A percentile compares a stretch with the other conserved stretches of the same genome.
Evolutionary conservation across 2,888 invertebrate species (phyloP).

Genomic region (Lamproptera curius): DNA sequence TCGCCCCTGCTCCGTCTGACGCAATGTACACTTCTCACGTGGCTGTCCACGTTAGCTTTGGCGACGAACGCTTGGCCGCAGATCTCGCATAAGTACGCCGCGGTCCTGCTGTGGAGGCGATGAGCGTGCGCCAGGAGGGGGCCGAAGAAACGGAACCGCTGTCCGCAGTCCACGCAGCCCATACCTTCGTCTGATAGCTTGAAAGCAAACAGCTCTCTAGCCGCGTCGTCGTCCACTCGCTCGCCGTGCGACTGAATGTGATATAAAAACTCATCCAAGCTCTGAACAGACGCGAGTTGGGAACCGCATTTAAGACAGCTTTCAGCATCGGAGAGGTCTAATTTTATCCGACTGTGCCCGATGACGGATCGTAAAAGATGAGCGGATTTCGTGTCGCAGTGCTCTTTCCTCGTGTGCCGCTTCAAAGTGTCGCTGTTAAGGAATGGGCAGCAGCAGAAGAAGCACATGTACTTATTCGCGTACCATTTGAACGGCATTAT

Average conservation of each 20-base stretch:
- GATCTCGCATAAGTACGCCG: slow-evolving; percentile 42
- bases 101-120: slow-evolving; percentile 36
- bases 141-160: slow-evolving; percentile 45
- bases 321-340: slow-evolving; percentile 43
- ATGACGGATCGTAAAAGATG: slow-evolving; percentile 29
- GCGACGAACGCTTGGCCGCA: slow-evolving; percentile 57
- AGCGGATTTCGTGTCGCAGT: slow-evolving; percentile 34
- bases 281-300: slow-evolving; percentile 21
- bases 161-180: slow-evolving; percentile 43
- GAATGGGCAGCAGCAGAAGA: slow-evolving; percentile 36
- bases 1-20: slow-evolving; percentile 29
- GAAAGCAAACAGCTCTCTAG: slow-evolving; percentile 34
- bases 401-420: slow-evolving; percentile 36
- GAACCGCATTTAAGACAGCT: slow-evolving; percentile 43
- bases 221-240: slow-evolving; percentile 26
- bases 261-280: slow-evolving; percentile 36
- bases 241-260: slow-evolving; percentile 37
- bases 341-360: slow-evolving; percentile 35
- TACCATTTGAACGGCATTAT: slow-evolving; percentile 41
- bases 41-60: slow-evolving; percentile 44
- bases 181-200: slow-evolving; percentile 41
- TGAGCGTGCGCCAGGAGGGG: slow-evolving; percentile 41
- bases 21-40: slow-evolving; percentile 45
- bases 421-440: slow-evolving; percentile 31
- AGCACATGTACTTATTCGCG: slow-evolving; percentile 39